Evolutionary conservation across 2,888 invertebrate species (phyloP).

Genomic region (Acrobasis suavella): DNA sequence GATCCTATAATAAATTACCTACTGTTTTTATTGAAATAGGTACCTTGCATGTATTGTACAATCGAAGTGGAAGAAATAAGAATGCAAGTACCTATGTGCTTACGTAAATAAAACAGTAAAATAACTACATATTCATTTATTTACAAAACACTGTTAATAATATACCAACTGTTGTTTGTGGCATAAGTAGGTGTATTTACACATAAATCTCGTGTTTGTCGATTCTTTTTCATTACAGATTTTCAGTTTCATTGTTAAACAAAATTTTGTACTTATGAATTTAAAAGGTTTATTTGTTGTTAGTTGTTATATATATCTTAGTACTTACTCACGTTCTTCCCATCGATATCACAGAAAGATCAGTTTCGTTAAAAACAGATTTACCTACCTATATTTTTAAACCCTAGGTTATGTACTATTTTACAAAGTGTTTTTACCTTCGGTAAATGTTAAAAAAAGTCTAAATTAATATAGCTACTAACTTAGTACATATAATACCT

Average conservation of each 20-base stretch:
- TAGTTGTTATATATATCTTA: constrained; percentile 19
- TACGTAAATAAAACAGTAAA: background rate
- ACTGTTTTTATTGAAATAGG: too few species aligned
- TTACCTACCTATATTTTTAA: constrained; percentile 8
- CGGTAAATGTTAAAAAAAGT: too few species aligned
- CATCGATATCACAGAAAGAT: constrained; percentile 50
- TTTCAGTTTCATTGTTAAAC: too few species aligned
- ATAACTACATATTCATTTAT: background rate
- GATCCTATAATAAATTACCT: too few species aligned
- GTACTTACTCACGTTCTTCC: constrained; percentile 32
- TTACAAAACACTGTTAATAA: background rate
- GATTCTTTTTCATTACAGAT: background rate
- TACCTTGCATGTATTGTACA: too few species aligned
- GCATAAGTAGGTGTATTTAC: background rate
- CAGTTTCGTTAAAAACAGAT: constrained; percentile 28
- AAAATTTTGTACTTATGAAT: background rate
- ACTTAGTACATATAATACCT: too few species aligned
- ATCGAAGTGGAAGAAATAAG: too few species aligned
- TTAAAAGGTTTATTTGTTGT: too few species aligned
- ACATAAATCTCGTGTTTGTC: background rate
- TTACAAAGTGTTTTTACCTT: background rate
- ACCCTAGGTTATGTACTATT: background rate
- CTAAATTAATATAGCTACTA: too few species aligned
- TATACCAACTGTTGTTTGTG: background rate
- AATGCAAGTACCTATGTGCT: background rate